Base-by-base conservation (phyloP, 2,113 vertebrate species). In the Chamaetylas fuelleborni region DNA sequence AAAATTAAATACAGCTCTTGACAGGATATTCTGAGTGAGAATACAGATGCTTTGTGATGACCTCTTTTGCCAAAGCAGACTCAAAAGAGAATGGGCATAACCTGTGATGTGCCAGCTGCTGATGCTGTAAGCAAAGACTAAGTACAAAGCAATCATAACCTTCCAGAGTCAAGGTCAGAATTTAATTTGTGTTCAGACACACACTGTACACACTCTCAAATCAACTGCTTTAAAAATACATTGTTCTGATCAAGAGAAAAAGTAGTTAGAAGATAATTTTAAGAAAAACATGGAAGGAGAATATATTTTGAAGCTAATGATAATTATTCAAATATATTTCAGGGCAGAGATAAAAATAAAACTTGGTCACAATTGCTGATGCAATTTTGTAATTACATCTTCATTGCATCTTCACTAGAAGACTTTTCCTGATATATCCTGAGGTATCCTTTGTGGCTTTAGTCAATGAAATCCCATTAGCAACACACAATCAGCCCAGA, bases 1-100 rank as follows among this genome's bases (percentile, higher is more conserved):
- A 94, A 89, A 87, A 92, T 74, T 87, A 85, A 94, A 91, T 88
- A 69, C 22, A 87, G 22, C 19, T 57, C 24, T 67, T 82, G 87
- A 50, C 60, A 93, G 66, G 78, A 25, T 34, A 61, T 38, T 76
- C 20, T 14, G 48, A 72, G 28, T 58, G 15, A 58, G 62, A 81
- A 50, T 40, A 58, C 11, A 93, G 20, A 57, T 56, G 19, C 8
- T 78, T 69, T 93, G 14, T 67, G 57, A 31, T 43, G 26, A 72
- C 45, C 51, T 76, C 13, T 62, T 84, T 69, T 69, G 22, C 56
- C 48, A 85, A 76, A 84, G 14, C 13, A 66, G 28, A 33, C 51
- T 83, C 29, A 47, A 40, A 50, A 70, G 20, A 53, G 28, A 66
- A 31, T 16, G 56, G 56, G 28, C 34, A n/a, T 11, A 64, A 36